Base-by-base conservation (phyloP, 2,797 vertebrate genomes). In the Alfaro cultratus region DNA sequence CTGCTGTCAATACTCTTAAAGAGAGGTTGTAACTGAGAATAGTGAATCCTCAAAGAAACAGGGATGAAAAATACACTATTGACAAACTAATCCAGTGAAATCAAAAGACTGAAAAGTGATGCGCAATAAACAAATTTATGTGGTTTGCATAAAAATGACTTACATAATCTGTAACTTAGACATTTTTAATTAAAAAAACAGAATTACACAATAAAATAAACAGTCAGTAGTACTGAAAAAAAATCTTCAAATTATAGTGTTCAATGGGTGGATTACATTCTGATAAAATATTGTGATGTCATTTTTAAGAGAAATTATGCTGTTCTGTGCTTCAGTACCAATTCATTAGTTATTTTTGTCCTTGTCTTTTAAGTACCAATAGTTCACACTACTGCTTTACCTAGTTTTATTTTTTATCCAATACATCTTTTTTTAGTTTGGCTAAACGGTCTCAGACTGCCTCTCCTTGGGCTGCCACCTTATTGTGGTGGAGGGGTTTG, bases 341-440 rank as follows among this genome's bases (percentile, higher is more conserved):
- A 34, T 73, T 12, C 9, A 73, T 21, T 16, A 34, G 39, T 16
- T 34, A 23, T 21, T 16, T 21, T 34, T 49, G 16, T 73, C 10
- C 49, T 3, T 74, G 23, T 74, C 51, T 75, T 77, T 83, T 71
- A 67, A 85, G 80, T 81, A 79, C 74, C 70, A 87, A 87, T 81
- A 89, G 23, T 70, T 8, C 62, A n/a, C 39, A 43, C 5, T 13
- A 26, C 39, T 12, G 39, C 23, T 41, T 43, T 68, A 43, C 7
- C 21, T 51, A 23, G 2, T 9, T 41, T 41, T n/a, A 0, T 11
- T 3, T 39, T 67, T 68, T 1, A 39, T 26, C 3, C 1, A 39
- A 21, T 21, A 18, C 16, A 39, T 10, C 10, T 70, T n/a, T 67
- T 43, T 70, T 70, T 26, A 39, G 2, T 70, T 68, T 2, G 21